A percentile compares a stretch with the other conserved stretches of the same genome.
Conservation (phyloP, 2,113 vertebrate genomes). For the Semnornis frantzii region DNA sequence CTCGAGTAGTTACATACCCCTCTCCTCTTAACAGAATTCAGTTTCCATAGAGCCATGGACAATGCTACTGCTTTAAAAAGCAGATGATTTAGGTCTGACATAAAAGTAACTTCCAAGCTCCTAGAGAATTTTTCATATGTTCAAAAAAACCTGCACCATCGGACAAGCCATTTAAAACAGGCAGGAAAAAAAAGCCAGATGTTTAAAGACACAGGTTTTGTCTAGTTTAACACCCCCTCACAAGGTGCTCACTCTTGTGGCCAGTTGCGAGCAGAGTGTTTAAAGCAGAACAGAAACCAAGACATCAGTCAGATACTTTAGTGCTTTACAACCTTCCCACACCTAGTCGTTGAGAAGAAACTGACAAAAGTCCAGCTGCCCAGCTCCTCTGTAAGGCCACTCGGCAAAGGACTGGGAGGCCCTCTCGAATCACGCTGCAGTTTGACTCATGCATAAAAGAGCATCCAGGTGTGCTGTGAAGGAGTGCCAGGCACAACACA, state of each 20-base stretch:
- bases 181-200: background rate
- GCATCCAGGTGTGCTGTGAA: conserved; percentile 28
- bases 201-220: background rate
- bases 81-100: background rate
- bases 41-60: background rate
- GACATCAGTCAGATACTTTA: background rate
- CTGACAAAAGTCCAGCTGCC: conserved; percentile 16
- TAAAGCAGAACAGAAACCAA: background rate
- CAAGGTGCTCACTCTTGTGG: accelerated
- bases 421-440: background rate
- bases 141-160: background rate
- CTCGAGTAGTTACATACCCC: background rate
- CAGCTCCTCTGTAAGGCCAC: conserved; percentile 1
- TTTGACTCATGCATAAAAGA: background rate
- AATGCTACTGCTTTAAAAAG: background rate
- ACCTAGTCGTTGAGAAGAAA: conserved; percentile 11
- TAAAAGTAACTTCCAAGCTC: background rate
- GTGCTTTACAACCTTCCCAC: conserved; percentile 44
- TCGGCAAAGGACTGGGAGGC: conserved; percentile 3
- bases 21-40: background rate
- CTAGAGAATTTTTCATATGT: background rate
- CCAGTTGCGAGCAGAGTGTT: accelerated
- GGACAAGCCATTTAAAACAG: background rate
- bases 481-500: conserved; percentile 28
- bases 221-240: background rate